Evolutionary conservation across 2,113 vertebrate genomes (phyloP).

Genomic region (Platichthys stellatus): DNA sequence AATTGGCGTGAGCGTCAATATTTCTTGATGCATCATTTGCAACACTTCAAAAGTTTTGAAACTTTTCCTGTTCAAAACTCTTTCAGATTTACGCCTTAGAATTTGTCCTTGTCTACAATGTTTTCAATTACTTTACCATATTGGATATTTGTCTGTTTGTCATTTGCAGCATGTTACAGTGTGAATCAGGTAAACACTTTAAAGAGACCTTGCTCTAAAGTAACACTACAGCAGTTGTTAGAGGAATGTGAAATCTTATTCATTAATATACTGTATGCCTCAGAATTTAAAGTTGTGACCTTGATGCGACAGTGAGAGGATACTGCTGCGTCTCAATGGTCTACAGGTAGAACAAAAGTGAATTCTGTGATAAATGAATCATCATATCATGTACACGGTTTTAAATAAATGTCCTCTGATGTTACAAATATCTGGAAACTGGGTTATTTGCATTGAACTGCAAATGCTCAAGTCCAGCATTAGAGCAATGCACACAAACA

Average conservation of each 20-base stretch:
- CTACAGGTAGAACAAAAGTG: slow-evolving; percentile 18
- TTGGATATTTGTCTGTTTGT: slow-evolving; percentile 1
- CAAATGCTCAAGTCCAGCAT: slow-evolving; percentile 44
- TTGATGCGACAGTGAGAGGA: slow-evolving; percentile 27
- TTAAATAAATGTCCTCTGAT: slow-evolving; percentile 44
- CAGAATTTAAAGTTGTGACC: slow-evolving; percentile 39
- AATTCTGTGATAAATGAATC: slow-evolving; percentile 39
- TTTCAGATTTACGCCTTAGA: not conserved
- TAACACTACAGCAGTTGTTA: slow-evolving; percentile 4
- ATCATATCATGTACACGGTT: slow-evolving; percentile 19
- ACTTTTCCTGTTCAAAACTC: not conserved
- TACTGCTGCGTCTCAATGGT: slow-evolving; percentile 20
- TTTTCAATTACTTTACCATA: not conserved
- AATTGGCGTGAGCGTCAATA: too few relatives aligned
- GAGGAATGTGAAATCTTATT: slow-evolving; percentile 26
- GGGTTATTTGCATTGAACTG: slow-evolving; percentile 45
- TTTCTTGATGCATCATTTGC: too few relatives aligned
- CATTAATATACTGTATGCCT: not conserved
- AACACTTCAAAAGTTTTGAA: not conserved
- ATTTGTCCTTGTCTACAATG: slow-evolving; percentile 6
- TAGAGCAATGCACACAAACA: slow-evolving; percentile 8
- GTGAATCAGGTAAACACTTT: slow-evolving; percentile 16
- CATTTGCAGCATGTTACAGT: slow-evolving; percentile 1
- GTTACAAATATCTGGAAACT: slow-evolving; percentile 42
- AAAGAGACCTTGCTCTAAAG: slow-evolving; percentile 29